phyloP scores from a whole-genome alignment of 2,797 vertebrate genomes.

The Pelodytes ibericus region DNA sequence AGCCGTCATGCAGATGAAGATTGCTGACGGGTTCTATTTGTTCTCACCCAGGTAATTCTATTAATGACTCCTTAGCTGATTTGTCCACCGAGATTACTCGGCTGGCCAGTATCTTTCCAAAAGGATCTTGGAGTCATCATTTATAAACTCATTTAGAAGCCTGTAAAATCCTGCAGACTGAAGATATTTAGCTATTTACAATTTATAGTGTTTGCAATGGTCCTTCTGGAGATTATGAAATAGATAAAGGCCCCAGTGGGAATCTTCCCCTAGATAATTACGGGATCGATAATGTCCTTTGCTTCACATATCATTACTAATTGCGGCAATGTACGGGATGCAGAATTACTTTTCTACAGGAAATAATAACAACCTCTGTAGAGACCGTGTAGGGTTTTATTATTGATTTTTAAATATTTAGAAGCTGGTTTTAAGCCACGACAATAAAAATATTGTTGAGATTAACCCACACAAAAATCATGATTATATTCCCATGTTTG shows the following conservation, averaged over 20 bases:
- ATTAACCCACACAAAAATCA: neutral
- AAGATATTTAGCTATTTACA: conserved; percentile 7
- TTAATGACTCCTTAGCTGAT: conserved; percentile 20
- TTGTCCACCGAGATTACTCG: conserved; percentile 3
- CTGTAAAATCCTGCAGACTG: neutral
- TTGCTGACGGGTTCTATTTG: conserved; percentile 27
- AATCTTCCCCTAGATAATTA: conserved; percentile 38
- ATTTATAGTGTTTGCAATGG: conserved; percentile 10
- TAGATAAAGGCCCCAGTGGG: neutral
- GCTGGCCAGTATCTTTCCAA: conserved; percentile 2
- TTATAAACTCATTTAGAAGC: conserved; percentile 9
- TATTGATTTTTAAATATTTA: conserved; percentile 3
- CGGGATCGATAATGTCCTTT: conserved; percentile 31
- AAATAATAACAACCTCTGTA: conserved; percentile 15
- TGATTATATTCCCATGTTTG: neutral
- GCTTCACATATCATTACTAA: conserved; percentile 25
- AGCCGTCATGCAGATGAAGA: conserved; percentile 54
- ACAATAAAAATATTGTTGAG: neutral
- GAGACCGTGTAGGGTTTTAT: neutral
- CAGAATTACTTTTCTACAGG: conserved; percentile 13
- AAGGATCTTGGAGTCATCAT: neutral
- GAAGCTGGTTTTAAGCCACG: neutral
- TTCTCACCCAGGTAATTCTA: conserved; percentile 32
- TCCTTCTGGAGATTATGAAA: conserved; percentile 18
- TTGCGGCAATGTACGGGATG: conserved; percentile 18